phyloP scores from a whole-genome alignment of 1,140 invertebrate species.

The Zaprionus inermis region DNA sequence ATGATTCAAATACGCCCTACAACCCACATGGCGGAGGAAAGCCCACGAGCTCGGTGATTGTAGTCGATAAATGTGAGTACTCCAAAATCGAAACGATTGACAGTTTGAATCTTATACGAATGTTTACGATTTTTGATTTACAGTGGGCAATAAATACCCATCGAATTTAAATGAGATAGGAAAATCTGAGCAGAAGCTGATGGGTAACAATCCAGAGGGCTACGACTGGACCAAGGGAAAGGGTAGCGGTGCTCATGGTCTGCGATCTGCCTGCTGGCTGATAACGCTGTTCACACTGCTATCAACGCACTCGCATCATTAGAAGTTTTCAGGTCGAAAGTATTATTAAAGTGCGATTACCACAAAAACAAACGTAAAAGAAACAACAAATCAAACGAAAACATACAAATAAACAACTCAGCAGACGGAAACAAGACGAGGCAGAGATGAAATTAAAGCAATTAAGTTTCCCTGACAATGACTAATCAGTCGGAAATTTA shows the following conservation, averaged over 20 bases:
- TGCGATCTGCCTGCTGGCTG: conserved; percentile 30
- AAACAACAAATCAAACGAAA: conserved; percentile 22
- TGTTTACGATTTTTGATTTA: conserved; percentile 25
- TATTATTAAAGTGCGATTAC: conserved; percentile 74
- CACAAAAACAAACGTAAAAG: conserved; percentile 1
- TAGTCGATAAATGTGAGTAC: conserved; percentile 81
- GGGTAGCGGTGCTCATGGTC: conserved; percentile 13
- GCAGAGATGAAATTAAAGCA: conserved; percentile 10
- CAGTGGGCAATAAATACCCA: conserved; percentile 87
- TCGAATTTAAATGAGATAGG: conserved; percentile 89
- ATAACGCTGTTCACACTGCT: conserved; percentile 27
- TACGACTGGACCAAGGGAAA: conserved; percentile 82
- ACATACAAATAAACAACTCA: conserved; percentile 14
- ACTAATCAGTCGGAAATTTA: conserved; percentile 3
- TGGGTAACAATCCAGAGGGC: conserved; percentile 74
- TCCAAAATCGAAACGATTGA: not conserved
- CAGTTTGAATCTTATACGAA: not conserved
- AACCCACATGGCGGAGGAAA: conserved; percentile 54
- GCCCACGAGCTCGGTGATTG: conserved; percentile 78
- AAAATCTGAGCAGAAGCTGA: conserved; percentile 89
- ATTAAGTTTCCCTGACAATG: not conserved
- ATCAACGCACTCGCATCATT: conserved; percentile 33
- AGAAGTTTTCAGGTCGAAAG: conserved; percentile 31
- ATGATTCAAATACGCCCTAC: conserved; percentile 58
- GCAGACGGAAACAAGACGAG: conserved; percentile 4